These are phyloP conservation scores for Acinonyx jubatus DNA, from an alignment of 2,113 vertebrate species.

Conservation along the genomic window DNA sequence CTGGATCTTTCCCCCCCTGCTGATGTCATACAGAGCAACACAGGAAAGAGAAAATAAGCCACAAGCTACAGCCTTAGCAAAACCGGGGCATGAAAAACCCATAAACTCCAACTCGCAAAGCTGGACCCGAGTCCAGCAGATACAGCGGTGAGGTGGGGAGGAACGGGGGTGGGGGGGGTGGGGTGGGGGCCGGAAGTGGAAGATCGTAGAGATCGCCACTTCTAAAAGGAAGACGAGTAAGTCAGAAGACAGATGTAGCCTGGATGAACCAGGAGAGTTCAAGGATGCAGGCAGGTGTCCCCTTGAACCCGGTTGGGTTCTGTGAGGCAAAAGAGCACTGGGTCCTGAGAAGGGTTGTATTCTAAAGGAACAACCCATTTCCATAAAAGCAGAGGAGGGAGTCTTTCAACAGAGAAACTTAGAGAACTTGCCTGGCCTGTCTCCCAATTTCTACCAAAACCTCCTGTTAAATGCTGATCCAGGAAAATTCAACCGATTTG, in stretches of 20 bases:
- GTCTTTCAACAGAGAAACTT: background rate
- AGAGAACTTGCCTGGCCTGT: background rate
- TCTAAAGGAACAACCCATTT: background rate
- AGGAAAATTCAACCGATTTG: conserved; percentile 36
- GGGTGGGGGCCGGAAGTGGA: rapidly evolving
- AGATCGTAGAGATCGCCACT: background rate
- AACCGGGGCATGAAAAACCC: background rate
- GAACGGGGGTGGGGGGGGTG: rapidly evolving
- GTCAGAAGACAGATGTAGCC: background rate
- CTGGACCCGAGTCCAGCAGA: background rate
- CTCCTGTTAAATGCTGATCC: background rate
- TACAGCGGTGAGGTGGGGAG: rapidly evolving
- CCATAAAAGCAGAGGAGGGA: background rate
- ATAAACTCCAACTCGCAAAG: background rate
- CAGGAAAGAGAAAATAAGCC: background rate
- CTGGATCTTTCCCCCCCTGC: background rate
- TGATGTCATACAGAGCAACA: background rate
- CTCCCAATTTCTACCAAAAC: conserved; percentile 28
- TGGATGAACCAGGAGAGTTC: background rate
- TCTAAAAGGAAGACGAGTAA: background rate
- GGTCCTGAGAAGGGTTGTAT: background rate
- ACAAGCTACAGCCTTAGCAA: background rate
- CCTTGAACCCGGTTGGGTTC: background rate
- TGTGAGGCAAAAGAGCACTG: background rate
- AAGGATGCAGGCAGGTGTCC: background rate